A percentile compares a stretch with the other conserved stretches of the same genome.
Conservation (phyloP, 1,140 invertebrate species). For the Chlorops oryzae region DNA sequence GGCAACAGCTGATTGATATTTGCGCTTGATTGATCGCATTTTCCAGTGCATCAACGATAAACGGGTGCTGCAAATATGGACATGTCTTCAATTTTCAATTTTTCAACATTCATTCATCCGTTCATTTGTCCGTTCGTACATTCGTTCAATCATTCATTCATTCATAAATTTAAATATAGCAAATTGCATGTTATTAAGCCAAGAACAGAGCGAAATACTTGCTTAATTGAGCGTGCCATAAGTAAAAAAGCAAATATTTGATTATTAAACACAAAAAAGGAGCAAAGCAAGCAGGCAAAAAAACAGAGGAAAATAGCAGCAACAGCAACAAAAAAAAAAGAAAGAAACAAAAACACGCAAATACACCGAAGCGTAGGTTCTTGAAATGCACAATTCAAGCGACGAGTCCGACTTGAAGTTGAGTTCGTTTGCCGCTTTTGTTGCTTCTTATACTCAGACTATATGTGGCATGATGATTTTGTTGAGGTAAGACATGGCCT, state of each 20-base stretch:
- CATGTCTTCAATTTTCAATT: too few relatives aligned
- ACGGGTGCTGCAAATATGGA: too few relatives aligned
- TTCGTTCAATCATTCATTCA: conserved; percentile 1
- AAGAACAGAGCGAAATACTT: background rate
- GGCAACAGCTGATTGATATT: conserved; percentile 8
- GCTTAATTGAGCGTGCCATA: background rate
- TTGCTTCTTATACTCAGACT: too few relatives aligned
- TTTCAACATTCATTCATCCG: background rate
- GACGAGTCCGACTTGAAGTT: too few relatives aligned
- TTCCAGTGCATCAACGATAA: too few relatives aligned
- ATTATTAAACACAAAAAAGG: conserved; percentile 9
- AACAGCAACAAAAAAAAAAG: background rate
- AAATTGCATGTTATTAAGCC: conserved; percentile 2
- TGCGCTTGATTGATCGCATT: background rate
- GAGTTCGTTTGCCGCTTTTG: too few relatives aligned
- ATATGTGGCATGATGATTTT: too few relatives aligned
- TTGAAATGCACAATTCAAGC: too few relatives aligned
- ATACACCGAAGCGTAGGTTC: too few relatives aligned
- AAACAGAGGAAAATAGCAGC: background rate
- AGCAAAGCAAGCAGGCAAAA: background rate
- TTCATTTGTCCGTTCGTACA: too few relatives aligned
- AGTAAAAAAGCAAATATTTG: conserved; percentile 5
- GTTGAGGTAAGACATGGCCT: too few relatives aligned
- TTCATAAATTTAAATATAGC: conserved; percentile 12
- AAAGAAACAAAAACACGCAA: conserved; percentile 5